phyloP scores from a whole-genome alignment of 2,797 vertebrate genomes.

The Hafferia zeledoni region DNA sequence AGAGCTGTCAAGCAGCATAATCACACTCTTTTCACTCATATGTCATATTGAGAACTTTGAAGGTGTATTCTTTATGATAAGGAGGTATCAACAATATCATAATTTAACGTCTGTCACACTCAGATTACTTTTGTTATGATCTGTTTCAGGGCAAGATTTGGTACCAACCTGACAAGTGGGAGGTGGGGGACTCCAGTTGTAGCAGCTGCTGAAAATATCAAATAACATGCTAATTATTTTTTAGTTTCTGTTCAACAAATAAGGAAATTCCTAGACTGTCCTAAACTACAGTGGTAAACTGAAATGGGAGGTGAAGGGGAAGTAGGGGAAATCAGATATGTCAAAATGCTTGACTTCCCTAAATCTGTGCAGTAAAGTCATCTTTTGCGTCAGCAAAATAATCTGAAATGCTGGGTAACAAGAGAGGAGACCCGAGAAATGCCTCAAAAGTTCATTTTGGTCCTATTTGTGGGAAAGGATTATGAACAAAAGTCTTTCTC shows the following conservation, averaged over 20 bases:
- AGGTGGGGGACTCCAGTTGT: neutral
- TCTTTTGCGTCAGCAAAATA: neutral
- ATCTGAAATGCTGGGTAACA: neutral
- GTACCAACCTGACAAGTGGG: neutral
- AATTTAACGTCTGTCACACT: neutral
- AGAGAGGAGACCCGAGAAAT: neutral
- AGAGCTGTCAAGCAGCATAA: neutral
- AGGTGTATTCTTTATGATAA: neutral
- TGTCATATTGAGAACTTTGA: neutral
- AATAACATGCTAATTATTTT: neutral
- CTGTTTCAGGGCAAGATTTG: neutral
- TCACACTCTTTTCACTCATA: neutral
- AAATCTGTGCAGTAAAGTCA: neutral
- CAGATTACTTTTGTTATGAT: neutral
- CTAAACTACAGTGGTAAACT: neutral
- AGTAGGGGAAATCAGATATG: neutral
- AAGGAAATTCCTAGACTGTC: neutral
- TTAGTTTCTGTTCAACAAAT: neutral
- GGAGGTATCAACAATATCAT: neutral
- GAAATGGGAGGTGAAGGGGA: neutral
- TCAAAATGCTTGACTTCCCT: neutral
- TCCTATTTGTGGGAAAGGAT: neutral
- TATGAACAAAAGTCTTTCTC: neutral
- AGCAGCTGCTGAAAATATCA: neutral
- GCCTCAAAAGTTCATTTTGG: neutral